A percentile compares a stretch with the other conserved stretches of the same genome.
phyloP scores from a whole-genome alignment of 1,140 invertebrate species.

The Tetramorium simillimum region DNA sequence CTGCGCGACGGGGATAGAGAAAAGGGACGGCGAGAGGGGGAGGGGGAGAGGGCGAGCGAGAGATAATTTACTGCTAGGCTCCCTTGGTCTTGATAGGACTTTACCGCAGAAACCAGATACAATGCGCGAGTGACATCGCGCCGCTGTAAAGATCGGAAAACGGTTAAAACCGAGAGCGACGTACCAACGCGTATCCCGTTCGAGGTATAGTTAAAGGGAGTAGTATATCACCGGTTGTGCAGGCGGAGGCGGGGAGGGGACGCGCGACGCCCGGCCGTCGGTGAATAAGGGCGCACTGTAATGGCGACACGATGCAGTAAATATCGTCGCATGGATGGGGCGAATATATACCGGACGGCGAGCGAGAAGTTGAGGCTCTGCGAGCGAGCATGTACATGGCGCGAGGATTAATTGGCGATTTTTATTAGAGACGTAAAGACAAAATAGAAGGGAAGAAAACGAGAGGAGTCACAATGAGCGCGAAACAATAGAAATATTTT shows the following conservation, averaged over 20 bases:
- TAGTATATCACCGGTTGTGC: constrained; percentile 41
- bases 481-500: not conserved
- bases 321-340: constrained; percentile 34
- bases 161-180: constrained; percentile 49
- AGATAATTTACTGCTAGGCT: constrained; percentile 58
- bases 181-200: not conserved
- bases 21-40: not conserved
- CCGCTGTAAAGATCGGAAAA: constrained; percentile 36
- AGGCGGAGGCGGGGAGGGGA: not conserved
- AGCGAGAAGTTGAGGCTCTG: constrained; percentile 42
- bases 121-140: constrained; percentile 37
- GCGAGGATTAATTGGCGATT: constrained; percentile 41
- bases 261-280: constrained; percentile 24
- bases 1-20: not conserved
- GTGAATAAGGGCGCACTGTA: constrained; percentile 51
- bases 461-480: not conserved
- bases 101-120: constrained; percentile 48
- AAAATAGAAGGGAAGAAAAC: not conserved
- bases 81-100: constrained; percentile 58
- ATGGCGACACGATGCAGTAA: constrained; percentile 58
- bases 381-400: constrained; percentile 31
- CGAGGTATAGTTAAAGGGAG: constrained; percentile 46
- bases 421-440: constrained; percentile 22
- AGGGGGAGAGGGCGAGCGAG: not conserved
- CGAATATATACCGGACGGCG: constrained; percentile 25